Percentiles rank a stretch among this genome's conserved stretches.
Evolutionary conservation across 2,113 vertebrate species (phyloP).

Genomic region (Catharus minimus): DNA sequence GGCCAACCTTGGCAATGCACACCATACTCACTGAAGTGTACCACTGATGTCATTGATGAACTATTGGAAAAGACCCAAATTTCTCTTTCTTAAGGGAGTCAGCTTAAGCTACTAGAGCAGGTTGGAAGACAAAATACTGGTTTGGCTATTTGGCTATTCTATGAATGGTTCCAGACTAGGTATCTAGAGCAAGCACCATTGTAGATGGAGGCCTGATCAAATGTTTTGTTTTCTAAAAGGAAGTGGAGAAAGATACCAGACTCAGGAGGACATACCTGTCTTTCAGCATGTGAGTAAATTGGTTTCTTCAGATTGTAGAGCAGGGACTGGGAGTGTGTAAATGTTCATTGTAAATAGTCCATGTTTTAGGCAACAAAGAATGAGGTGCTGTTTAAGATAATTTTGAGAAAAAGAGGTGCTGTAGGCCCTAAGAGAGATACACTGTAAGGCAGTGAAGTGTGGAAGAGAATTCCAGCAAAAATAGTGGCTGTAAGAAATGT

Average conservation of each 20-base stretch:
- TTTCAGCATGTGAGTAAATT: not conserved
- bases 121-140: not conserved
- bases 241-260: not conserved
- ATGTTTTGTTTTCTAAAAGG: not conserved
- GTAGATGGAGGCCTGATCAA: not conserved
- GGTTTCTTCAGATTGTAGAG: not conserved
- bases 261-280: not conserved
- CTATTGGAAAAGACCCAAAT: not conserved
- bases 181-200: not conserved
- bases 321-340: not conserved
- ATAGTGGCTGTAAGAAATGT: not conserved
- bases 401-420: not conserved
- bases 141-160: not conserved
- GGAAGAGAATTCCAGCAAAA: not conserved
- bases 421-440: not conserved
- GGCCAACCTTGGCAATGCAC: not conserved
- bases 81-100: not conserved
- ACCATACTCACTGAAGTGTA: not conserved
- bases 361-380: not conserved
- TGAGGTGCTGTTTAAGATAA: not conserved
- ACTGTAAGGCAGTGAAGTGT: not conserved
- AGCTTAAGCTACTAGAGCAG: not conserved
- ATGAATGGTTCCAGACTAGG: not conserved
- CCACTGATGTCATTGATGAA: not conserved
- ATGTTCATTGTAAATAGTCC: not conserved